These are phyloP conservation scores for Cebus imitator DNA, from an alignment of 2,113 vertebrate genomes.

Conservation along the genomic window DNA sequence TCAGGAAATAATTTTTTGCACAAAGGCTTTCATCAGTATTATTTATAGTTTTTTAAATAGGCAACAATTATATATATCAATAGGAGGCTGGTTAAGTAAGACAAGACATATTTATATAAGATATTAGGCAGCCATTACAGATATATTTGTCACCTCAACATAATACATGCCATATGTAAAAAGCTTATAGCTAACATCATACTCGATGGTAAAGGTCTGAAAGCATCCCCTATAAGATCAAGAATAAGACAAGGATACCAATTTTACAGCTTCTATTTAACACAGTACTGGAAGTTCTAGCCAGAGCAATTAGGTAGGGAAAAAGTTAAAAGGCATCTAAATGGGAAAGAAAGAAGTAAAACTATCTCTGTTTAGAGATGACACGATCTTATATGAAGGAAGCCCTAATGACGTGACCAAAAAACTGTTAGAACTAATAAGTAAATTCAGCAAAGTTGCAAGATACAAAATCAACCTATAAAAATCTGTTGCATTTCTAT, in stretches of 20 bases:
- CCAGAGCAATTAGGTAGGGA: neutral
- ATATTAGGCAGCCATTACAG: neutral
- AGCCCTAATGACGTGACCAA: neutral
- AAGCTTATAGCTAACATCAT: neutral
- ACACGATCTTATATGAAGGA: neutral
- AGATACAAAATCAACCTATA: neutral
- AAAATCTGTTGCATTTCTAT: neutral
- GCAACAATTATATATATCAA: neutral
- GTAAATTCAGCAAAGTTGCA: neutral
- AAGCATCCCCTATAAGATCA: neutral
- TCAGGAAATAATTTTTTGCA: neutral
- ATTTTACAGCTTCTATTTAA: neutral
- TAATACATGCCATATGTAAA: neutral
- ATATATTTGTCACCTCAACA: neutral
- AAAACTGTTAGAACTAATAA: neutral
- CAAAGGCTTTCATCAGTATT: neutral
- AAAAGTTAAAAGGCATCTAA: neutral
- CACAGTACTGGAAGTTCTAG: neutral
- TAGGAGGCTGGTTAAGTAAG: neutral
- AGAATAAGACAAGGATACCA: neutral
- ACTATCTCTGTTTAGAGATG: neutral
- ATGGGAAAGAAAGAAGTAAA: neutral
- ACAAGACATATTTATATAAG: neutral
- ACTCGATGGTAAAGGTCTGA: neutral
- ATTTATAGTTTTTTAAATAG: neutral